Evolutionary conservation across 1,140 invertebrate genomes (phyloP), one percentile per base, ranked within the genome.

Genomic region (Brachionus asplanchnoidis): DNA sequence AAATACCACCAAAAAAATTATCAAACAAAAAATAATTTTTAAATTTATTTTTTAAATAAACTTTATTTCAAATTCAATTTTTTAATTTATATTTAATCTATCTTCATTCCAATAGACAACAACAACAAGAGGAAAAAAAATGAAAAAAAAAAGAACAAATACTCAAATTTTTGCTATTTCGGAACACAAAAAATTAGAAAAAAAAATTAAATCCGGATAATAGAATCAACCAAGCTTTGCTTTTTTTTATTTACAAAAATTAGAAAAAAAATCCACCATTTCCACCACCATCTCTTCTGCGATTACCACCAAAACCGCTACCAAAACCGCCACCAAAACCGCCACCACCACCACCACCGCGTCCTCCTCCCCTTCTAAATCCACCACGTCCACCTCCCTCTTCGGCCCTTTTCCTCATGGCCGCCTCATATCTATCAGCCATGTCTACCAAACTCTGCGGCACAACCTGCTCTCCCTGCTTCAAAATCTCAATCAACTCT

Each of bases 381-480:
- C 68, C 50, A 0, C 75, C 60, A 23, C 66, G 32, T 28, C 75
- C 23, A 56, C 85, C 73, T 12, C 78, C 77, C 32, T 75, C 68
- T 23, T 83, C 82, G n/a, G 85, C 84, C 17, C 73, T 46, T 20
- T 78, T 75, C 65, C 46, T 65, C 70, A 46, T 78, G 26, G 56
- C 77, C 53, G 40, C 73, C 46, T 66, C 84, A 17, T 46, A 88
- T 53, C 87, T 85, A 28, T 87, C 85, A 9, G 88, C 87, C 88
- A 88, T 88, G 7, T 86, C 84, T 6, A 86, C 8, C 40, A 88
- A 78, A 17, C 86, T 92, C n/a, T 92, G 89, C 7, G 94, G 94
- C 40, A 95, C 92, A 88, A 93, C 88, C 91, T 88, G 85, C 87
- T 86, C 42, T 88, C 89, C 79, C 89, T 89, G n/a, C 86, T 87